Evolutionary conservation across 2,888 invertebrate genomes (phyloP).

Genomic region (Stenodera caucasica): DNA sequence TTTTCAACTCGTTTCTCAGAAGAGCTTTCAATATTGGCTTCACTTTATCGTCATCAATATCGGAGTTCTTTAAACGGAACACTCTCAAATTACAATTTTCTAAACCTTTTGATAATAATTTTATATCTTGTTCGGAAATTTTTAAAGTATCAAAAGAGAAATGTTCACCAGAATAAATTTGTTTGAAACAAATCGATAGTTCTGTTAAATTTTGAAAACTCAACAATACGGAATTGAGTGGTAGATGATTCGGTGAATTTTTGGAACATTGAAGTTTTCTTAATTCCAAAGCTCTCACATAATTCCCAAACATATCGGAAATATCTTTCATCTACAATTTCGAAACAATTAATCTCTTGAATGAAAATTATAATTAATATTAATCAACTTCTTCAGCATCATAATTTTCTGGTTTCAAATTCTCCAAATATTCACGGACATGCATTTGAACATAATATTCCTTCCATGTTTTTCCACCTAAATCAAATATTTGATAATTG

Average conservation of each 20-base stretch:
- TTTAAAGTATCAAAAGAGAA: conserved; percentile 47
- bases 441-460: conserved; percentile 48
- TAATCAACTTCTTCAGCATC: conserved; percentile 44
- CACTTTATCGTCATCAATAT: conserved; percentile 46
- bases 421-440: conserved; percentile 47
- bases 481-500: too few species aligned
- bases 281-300: conserved; percentile 42
- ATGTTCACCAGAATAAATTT: conserved; percentile 46
- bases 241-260: conserved; percentile 41
- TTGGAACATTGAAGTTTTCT: conserved; percentile 40
- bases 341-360: neutral
- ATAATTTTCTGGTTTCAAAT: conserved; percentile 48
- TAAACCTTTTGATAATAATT: conserved; percentile 45
- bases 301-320: conserved; percentile 42
- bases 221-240: conserved; percentile 43
- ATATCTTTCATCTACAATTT: conserved; percentile 46
- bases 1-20: conserved; percentile 39
- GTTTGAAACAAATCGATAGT: conserved; percentile 48
- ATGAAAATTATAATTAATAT: conserved; percentile 1
- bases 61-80: conserved; percentile 48
- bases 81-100: conserved; percentile 41
- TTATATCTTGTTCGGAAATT: conserved; percentile 43
- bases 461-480: conserved; percentile 45
- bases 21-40: conserved; percentile 43
- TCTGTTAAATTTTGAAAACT: conserved; percentile 45